Evolutionary conservation across 2,888 invertebrate genomes (phyloP).

Genomic region (Drosophila rubida): DNA sequence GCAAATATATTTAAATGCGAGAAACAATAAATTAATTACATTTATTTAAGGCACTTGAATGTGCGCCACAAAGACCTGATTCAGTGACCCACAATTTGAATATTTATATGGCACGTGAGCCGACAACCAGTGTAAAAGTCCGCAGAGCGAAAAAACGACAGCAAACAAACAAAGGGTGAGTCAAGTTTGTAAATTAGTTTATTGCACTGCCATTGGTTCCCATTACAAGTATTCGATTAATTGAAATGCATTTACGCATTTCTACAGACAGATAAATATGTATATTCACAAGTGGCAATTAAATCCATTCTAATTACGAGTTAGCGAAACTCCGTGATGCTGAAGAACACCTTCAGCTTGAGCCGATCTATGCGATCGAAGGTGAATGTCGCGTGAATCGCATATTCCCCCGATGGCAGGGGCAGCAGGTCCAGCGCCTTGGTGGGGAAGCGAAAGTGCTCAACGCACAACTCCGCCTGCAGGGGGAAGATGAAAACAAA

Average conservation of each 20-base stretch:
- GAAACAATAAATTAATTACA: not conserved
- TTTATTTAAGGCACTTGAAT: constrained; percentile 10
- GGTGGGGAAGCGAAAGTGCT: constrained; percentile 65
- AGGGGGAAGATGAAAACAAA: not conserved
- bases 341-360: constrained; percentile 59
- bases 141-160: constrained; percentile 1
- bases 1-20: not conserved
- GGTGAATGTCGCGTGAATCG: constrained; percentile 62
- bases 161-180: constrained; percentile 13
- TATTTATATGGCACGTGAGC: constrained; percentile 16
- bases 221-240: constrained; percentile 46
- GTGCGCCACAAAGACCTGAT: constrained; percentile 23
- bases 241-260: constrained; percentile 27
- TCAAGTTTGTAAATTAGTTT: constrained; percentile 61
- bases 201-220: constrained; percentile 54
- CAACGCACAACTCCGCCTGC: constrained; percentile 56
- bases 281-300: constrained; percentile 17
- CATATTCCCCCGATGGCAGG: constrained; percentile 69
- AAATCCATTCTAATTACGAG: constrained; percentile 1
- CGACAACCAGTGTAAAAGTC: constrained; percentile 14
- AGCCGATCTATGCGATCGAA: constrained; percentile 39
- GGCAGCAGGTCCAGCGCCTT: constrained; percentile 60
- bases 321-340: constrained; percentile 57
- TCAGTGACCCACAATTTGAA: constrained; percentile 42
- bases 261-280: constrained; percentile 11